Evolutionary conservation across 1,140 invertebrate species (phyloP).

Genomic region (Latrodectus geometricus): DNA sequence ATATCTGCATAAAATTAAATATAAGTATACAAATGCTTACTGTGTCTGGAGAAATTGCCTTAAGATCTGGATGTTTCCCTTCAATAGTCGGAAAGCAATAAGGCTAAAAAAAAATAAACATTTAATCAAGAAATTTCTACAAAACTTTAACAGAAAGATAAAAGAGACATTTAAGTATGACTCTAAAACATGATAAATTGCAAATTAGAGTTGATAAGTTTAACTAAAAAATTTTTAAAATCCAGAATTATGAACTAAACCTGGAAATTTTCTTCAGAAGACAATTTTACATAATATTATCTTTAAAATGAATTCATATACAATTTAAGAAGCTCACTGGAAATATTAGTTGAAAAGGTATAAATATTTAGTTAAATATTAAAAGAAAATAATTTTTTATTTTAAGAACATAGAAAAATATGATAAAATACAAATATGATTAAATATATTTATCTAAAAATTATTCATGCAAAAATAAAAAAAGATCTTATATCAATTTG

Average conservation of each 20-base stretch:
- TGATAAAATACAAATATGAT: no score
- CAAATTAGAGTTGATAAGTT: not conserved
- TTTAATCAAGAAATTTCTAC: no score
- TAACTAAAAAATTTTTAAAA: not conserved
- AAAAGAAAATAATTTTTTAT: no score
- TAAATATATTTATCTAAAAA: no score
- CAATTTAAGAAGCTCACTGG: not conserved
- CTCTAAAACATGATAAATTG: not conserved
- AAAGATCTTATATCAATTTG: no score
- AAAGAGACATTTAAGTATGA: not conserved
- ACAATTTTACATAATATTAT: no score
- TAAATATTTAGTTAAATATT: no score
- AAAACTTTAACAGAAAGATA: not conserved
- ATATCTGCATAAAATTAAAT: not conserved
- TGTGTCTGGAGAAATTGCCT: conserved; percentile 81
- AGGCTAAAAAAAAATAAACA: conserved; percentile 66
- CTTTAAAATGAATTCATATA: not conserved
- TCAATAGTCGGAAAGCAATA: conserved; percentile 83
- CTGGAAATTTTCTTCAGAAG: no score
- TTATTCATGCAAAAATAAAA: no score
- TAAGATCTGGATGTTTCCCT: conserved; percentile 86
- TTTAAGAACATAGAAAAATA: no score
- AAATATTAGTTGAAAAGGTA: no score
- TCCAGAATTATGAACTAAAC: not conserved
- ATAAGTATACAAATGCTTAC: conserved; percentile 13